Percentiles rank a stretch among this genome's conserved stretches.
Evolutionary conservation across 2,797 vertebrate genomes (phyloP).

Genomic region (Fistularia tabacaria): DNA sequence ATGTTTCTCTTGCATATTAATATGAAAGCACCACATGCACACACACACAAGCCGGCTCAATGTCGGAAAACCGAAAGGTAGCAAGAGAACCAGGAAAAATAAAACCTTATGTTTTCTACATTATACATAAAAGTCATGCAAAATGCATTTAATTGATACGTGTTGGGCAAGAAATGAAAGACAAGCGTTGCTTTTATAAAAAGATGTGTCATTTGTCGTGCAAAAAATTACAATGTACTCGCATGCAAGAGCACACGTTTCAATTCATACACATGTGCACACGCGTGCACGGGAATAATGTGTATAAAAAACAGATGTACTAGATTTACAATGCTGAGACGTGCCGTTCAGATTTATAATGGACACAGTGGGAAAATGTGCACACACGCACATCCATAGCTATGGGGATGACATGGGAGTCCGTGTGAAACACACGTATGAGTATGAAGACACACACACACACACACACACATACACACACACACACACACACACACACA

Average conservation of each 20-base stretch:
- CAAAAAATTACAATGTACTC: constrained; percentile 1
- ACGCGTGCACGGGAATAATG: constrained; percentile 10
- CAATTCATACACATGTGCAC: neutral
- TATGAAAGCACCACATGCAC: constrained; percentile 27
- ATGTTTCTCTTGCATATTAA: constrained; percentile 69
- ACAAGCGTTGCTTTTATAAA: constrained; percentile 7
- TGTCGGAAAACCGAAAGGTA: constrained; percentile 14
- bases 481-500: neutral
- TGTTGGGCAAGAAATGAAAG: constrained; percentile 1
- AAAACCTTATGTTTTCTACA: constrained; percentile 10
- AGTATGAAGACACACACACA: neutral
- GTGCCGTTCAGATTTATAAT: constrained; percentile 25
- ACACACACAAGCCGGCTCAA: neutral
- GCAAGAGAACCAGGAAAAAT: constrained; percentile 15
- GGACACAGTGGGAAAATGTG: constrained; percentile 2
- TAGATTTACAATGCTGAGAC: constrained; percentile 34
- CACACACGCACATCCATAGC: no score
- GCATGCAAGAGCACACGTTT: neutral
- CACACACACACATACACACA: constrained; percentile 2
- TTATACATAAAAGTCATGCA: constrained; percentile 21
- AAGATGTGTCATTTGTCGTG: constrained; percentile 9
- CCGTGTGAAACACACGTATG: neutral
- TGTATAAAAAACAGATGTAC: constrained; percentile 34
- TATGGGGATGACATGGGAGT: no score
- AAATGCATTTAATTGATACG: constrained; percentile 20